Percentiles rank a stretch among this genome's conserved stretches.
Evolutionary conservation across 2,888 invertebrate genomes (phyloP).

Genomic region (Dexiosoma caninum): DNA sequence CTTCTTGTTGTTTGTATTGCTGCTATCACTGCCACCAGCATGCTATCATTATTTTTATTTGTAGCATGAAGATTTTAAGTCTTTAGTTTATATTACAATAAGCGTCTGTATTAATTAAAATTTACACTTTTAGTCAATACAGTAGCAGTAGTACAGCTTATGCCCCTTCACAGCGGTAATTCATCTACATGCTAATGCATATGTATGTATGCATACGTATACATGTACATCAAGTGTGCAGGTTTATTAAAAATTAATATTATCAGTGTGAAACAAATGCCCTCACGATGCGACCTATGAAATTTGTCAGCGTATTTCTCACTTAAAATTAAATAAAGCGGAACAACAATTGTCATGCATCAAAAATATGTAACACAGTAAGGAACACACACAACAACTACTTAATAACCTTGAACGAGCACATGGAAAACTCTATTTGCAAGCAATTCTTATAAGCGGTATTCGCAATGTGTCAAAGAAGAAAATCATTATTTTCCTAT

Average conservation of each 20-base stretch:
- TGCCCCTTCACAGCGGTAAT: constrained; percentile 56
- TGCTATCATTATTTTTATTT: constrained; percentile 26
- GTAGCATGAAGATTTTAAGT: constrained; percentile 41
- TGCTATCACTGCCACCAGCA: constrained; percentile 6
- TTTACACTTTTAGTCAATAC: constrained; percentile 59
- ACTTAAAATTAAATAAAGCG: neutral
- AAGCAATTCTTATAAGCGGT: no score
- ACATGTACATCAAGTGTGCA: neutral
- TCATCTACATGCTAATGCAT: constrained; percentile 15
- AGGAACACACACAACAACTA: no score
- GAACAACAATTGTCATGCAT: neutral
- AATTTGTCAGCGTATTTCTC: constrained; percentile 28
- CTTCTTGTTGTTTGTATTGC: neutral
- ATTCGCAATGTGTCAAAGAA: no score
- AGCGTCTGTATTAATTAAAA: constrained; percentile 60
- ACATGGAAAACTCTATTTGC: no score
- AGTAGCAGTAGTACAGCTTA: constrained; percentile 45
- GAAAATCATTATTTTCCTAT: no score
- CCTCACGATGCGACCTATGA: constrained; percentile 4
- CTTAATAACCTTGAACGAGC: no score
- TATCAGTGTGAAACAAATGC: neutral
- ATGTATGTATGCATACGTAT: no score
- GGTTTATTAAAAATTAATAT: neutral
- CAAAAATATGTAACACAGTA: neutral
- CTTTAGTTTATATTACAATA: constrained; percentile 59